Evolutionary conservation across 30 jellyfish, hydroid and myxozoan genomes (phyloP).

Genomic region (Mastigias papua): DNA sequence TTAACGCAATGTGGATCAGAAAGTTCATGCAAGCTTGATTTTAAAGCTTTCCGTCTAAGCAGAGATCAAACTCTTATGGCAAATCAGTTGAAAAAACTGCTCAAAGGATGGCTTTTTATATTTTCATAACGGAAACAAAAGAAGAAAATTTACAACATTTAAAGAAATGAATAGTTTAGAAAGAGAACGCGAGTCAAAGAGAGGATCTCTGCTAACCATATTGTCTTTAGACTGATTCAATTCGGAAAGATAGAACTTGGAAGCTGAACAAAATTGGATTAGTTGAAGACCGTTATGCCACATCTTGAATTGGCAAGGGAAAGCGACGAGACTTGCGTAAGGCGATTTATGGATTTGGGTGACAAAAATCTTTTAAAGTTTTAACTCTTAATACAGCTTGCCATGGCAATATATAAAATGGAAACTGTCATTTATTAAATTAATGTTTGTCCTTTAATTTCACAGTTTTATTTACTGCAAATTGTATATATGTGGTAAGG

Average conservation of each 20-base stretch:
- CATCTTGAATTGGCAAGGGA: constrained; percentile 51
- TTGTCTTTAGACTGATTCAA: constrained; percentile 43
- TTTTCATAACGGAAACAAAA: background rate
- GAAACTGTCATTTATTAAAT: background rate
- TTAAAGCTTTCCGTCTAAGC: constrained; percentile 25
- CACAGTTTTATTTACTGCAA: background rate
- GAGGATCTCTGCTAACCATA: constrained; percentile 5
- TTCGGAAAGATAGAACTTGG: constrained; percentile 73
- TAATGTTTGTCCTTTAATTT: background rate
- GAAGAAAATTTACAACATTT: constrained; percentile 5
- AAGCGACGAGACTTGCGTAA: constrained; percentile 58
- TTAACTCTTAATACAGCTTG: constrained; percentile 30
- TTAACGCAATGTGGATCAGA: constrained; percentile 1
- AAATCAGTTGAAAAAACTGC: background rate
- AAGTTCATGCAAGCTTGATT: background rate
- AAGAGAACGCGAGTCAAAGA: constrained; percentile 9
- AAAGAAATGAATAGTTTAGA: constrained; percentile 11
- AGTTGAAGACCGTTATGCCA: constrained; percentile 59
- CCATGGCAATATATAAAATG: constrained; percentile 29
- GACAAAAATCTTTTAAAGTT: constrained; percentile 22
- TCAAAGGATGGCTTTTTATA: background rate
- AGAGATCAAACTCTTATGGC: background rate
- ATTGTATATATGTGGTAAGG: background rate
- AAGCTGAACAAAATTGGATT: constrained; percentile 66
- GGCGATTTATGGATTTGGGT: constrained; percentile 74